Evolutionary conservation across 2,797 vertebrate species (phyloP), one percentile per base, ranked within the genome.

Genomic region (Chelon auratus): DNA sequence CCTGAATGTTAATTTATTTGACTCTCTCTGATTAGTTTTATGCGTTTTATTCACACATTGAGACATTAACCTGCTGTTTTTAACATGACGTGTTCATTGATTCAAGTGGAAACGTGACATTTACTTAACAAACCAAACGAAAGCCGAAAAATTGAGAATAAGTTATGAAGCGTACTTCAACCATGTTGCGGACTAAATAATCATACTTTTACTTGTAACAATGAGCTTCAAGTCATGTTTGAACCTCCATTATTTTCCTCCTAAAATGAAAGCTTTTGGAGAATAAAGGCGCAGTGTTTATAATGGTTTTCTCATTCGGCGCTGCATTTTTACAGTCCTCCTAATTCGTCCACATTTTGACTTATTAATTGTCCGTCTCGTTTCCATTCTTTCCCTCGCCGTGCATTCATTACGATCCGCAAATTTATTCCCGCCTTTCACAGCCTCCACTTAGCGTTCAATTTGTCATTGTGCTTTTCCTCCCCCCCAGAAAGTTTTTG

Each of bases 291-390:
- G 53, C 76, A 36, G 10, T 54, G 58, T 86, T 82, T 43, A n/a
- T 79, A 69, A 81, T 85, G 66, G 51, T 53, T 80, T 72, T 57
- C 72, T 77, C 42, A 13, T 64, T 66, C 57, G 45, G 61, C 11
- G 30, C 33, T 68, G 53, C 66, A 70, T 78, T 76, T 82, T 81
- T 82, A 81, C 69, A 84, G 55, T 15, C 36, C 30, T 43, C 26
- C 14, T 84, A 79, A 85, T 85, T 78, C 72, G 85, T 87, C 88
- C 75, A 67, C 64, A 71, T 86, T 86, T 82, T 72, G 40, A 75
- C 26, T 89, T 62, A 26, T 74, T 80, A 77, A 87, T 89, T 84
- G 76, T 69, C 82, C 56, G 1, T 78, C 81, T 83, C 79, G 52
- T 82, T 91, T 81, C 62, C 56, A 53, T 88, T 82, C 68, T 82